These are phyloP conservation scores for Eilema depressum DNA, from an alignment of 2,888 invertebrate genomes.

Conservation along the genomic window DNA sequence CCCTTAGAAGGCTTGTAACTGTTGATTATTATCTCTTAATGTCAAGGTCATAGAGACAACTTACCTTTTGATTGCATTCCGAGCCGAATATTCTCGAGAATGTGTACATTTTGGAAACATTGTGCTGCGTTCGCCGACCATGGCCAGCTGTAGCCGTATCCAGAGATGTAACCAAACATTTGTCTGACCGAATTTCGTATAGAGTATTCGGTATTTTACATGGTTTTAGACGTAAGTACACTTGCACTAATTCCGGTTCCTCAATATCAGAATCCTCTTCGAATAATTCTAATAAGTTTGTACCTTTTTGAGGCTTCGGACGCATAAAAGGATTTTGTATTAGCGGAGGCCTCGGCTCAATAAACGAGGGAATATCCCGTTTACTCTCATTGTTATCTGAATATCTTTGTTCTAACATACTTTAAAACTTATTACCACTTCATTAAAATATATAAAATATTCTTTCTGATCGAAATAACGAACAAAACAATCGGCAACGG, in stretches of 20 bases:
- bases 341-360: conserved; percentile 79
- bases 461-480: conserved; percentile 13
- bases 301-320: conserved; percentile 77
- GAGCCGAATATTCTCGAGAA: conserved; percentile 80
- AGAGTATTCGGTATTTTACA: conserved; percentile 66
- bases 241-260: conserved; percentile 80
- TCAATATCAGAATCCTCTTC: conserved; percentile 75
- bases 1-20: too few relatives aligned
- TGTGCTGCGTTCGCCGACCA: conserved; percentile 76
- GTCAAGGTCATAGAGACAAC: conserved; percentile 37
- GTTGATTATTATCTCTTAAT: neutral
- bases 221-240: conserved; percentile 85
- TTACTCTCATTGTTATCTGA: conserved; percentile 67
- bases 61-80: conserved; percentile 72
- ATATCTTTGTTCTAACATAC: conserved; percentile 65
- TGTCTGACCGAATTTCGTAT: conserved; percentile 76
- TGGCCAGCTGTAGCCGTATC: conserved; percentile 77
- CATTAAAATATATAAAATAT: conserved; percentile 8
- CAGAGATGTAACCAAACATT: conserved; percentile 73
- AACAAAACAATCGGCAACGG: conserved; percentile 57
- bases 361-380: conserved; percentile 81
- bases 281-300: conserved; percentile 75
- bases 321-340: conserved; percentile 81
- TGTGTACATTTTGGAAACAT: conserved; percentile 81
- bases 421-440: conserved; percentile 28